phyloP scores from a whole-genome alignment of 64 coral and sea anemone species.

The Actinia equina region DNA sequence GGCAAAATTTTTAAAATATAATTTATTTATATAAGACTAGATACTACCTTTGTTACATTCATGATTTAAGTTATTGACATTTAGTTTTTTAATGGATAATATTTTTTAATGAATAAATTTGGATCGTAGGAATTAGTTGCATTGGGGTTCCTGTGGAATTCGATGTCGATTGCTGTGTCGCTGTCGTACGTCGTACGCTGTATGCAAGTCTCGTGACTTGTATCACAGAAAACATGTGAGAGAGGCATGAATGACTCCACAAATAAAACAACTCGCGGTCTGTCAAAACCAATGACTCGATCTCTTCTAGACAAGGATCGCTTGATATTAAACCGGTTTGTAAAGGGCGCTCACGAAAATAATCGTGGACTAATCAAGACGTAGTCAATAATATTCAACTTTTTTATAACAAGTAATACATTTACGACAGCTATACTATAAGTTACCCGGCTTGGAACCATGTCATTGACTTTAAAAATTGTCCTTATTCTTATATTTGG shows the following conservation, averaged over 20 bases:
- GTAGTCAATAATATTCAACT: not conserved
- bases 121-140: not conserved
- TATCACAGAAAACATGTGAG: not conserved
- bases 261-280: not conserved
- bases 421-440: too few species aligned
- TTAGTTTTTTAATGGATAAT: too few species aligned
- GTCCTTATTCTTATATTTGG: constrained; percentile 1
- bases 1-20: too few species aligned
- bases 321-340: not conserved
- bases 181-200: not conserved
- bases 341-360: not conserved
- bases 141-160: not conserved
- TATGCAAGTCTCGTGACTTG: not conserved
- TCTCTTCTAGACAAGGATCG: not conserved
- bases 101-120: too few species aligned
- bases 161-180: not conserved
- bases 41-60: too few species aligned
- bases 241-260: not conserved
- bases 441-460: not conserved
- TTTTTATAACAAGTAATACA: not conserved
- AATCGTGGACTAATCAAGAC: not conserved
- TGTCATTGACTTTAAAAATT: not conserved
- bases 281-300: not conserved
- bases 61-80: too few species aligned
- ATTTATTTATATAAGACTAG: too few species aligned